Evolutionary conservation across 2,113 vertebrate species (phyloP).

Genomic region (Tragelaphus strepsiceros): DNA sequence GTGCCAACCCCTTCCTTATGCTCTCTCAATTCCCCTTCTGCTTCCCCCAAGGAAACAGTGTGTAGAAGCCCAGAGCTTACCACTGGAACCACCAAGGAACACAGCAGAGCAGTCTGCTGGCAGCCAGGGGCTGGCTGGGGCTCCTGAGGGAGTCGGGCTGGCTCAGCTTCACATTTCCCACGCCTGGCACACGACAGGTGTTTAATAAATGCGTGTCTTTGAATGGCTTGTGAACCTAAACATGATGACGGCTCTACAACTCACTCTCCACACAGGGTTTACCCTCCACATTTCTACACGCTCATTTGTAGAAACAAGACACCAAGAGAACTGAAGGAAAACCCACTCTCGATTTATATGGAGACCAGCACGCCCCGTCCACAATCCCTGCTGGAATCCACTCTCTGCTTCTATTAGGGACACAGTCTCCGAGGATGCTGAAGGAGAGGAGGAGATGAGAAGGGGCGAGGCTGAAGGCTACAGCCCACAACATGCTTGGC

Average conservation of each 20-base stretch:
- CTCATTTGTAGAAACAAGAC: background rate
- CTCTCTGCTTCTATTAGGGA: background rate
- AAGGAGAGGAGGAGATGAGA: background rate
- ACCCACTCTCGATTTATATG: background rate
- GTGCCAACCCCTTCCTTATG: background rate
- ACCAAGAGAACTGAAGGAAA: background rate
- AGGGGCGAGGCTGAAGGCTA: background rate
- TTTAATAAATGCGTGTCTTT: background rate
- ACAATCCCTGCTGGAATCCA: background rate
- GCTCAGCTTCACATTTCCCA: background rate
- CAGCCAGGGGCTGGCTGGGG: background rate
- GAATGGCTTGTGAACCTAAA: background rate
- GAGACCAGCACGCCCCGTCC: background rate
- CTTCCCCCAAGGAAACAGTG: background rate
- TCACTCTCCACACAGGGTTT: background rate
- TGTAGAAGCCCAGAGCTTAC: background rate
- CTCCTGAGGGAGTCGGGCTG: background rate
- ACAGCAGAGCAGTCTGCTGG: background rate
- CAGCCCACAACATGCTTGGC: conserved; percentile 24
- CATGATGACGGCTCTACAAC: background rate
- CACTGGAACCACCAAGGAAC: background rate
- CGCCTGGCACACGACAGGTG: background rate
- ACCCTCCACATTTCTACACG: background rate
- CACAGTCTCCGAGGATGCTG: background rate
- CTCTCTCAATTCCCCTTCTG: background rate